Percentiles rank a stretch among this genome's conserved stretches.
Evolutionary conservation across 2,888 invertebrate species (phyloP).

Genomic region (Dolichomitus sp.): DNA sequence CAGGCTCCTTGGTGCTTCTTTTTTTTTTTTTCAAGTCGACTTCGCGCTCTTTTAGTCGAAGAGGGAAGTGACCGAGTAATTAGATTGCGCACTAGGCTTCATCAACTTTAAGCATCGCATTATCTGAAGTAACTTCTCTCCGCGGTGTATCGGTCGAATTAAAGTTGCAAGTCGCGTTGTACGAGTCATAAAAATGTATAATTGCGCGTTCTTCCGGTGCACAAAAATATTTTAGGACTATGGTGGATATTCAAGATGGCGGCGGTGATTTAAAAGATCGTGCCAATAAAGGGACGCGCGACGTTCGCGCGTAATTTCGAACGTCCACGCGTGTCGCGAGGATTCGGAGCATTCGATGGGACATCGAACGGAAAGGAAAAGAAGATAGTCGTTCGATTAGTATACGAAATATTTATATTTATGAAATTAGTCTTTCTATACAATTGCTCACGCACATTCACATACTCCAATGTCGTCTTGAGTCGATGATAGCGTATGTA

Average conservation of each 20-base stretch:
- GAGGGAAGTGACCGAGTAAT: conserved; percentile 4
- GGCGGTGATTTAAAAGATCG: conserved; percentile 27
- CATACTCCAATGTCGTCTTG: conserved; percentile 73
- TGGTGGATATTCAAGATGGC: conserved; percentile 35
- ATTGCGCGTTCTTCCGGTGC: conserved; percentile 10
- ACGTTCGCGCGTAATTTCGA: conserved; percentile 7
- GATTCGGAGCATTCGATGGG: too few species aligned
- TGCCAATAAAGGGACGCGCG: conserved; percentile 22
- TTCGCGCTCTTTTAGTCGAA: conserved; percentile 9
- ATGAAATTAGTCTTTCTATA: conserved; percentile 86
- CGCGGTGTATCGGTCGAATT: background rate
- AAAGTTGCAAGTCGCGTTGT: background rate
- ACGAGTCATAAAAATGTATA: background rate
- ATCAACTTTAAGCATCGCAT: background rate
- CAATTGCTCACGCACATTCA: conserved; percentile 82
- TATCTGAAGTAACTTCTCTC: background rate
- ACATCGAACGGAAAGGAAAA: background rate
- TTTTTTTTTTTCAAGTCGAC: background rate
- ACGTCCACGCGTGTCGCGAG: background rate
- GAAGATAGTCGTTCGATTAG: conserved; percentile 42
- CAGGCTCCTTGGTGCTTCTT: background rate
- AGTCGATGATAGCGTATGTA: conserved; percentile 77
- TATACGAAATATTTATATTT: conserved; percentile 86
- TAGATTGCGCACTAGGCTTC: background rate
- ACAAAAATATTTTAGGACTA: background rate